Conservation (phyloP, 1,140 invertebrate species). For the Cataglyphis hispanica region DNA sequence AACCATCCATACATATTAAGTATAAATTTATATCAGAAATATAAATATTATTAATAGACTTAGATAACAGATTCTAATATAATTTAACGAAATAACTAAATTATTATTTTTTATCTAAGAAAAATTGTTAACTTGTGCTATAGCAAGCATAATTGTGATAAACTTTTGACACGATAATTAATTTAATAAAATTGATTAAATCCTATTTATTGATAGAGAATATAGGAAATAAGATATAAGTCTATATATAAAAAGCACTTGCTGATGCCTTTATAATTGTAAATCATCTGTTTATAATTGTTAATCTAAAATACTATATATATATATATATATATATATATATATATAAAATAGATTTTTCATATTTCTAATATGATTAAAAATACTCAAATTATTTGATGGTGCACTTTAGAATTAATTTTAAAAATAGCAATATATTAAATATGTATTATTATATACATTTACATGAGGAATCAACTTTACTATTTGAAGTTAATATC, state of each 20-base stretch:
- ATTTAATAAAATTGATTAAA: background rate
- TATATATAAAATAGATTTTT: background rate
- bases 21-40: too few relatives aligned
- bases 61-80: constrained; percentile 20
- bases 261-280: constrained; percentile 9
- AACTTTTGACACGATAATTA: constrained; percentile 14
- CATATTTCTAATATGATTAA: background rate
- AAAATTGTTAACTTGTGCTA: background rate
- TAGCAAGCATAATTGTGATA: constrained; percentile 17
- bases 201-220: background rate
- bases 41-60: background rate
- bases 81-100: background rate
- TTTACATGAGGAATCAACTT: background rate
- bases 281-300: background rate
- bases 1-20: too few relatives aligned
- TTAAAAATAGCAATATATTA: background rate
- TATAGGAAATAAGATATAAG: background rate
- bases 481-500: background rate
- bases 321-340: too few relatives aligned
- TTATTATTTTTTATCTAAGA: background rate
- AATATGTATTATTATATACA: background rate
- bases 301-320: constrained; percentile 10
- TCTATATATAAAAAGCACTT: background rate
- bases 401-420: background rate
- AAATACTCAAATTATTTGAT: constrained; percentile 19